Base-by-base conservation (phyloP, 1,140 invertebrate species). In the Pantala flavescens region DNA sequence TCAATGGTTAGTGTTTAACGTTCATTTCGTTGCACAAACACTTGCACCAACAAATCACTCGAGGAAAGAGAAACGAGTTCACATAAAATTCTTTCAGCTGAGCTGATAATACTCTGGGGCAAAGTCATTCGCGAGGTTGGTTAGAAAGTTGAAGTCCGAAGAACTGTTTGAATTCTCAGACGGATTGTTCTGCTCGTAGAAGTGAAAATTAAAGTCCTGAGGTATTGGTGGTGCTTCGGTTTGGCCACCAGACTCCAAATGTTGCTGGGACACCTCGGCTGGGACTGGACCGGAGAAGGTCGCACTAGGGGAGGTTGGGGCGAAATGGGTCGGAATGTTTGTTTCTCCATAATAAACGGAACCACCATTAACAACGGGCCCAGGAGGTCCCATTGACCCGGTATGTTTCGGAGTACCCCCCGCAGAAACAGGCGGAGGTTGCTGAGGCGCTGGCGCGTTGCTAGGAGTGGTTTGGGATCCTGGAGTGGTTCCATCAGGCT, bases 71-170 rank as follows among this genome's bases (percentile, higher is more conserved):
- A 36, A 36, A 36, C 49, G 49, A 5, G 49, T 63, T 63, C 49
- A 63, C 49, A 63, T 19, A 63, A 63, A 63, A 63, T 63, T 63
- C 23, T 24, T 79, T 85, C 82, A 85, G 80, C 89, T 90, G 83
- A 94, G 90, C 82, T 93, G 91, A 84, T 95, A 95, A 81, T 96
- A 96, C 81, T 96, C 94, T 0, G 93, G 93, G 0, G 91, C 92
- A 81, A 95, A 95, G 79, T 95, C 93, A 82, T 94, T 95, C 73
- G 93, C 93, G 78, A 96, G 85, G 80, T 93, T 95, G 79, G 92
- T 94, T 63, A 96, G 86, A 79, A 96, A 96, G 82, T 95, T 95
- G 81, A 96, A 95, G 80, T 96, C 94, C 11, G 93, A 94, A 0
- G 92, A 94, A 79, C 91, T 93, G 80, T 94, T 94, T 77, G 91